Evolutionary conservation across 2,797 vertebrate species (phyloP), one percentile per base, ranked within the genome.

Genomic region (Buphagus erythrorhynchus): DNA sequence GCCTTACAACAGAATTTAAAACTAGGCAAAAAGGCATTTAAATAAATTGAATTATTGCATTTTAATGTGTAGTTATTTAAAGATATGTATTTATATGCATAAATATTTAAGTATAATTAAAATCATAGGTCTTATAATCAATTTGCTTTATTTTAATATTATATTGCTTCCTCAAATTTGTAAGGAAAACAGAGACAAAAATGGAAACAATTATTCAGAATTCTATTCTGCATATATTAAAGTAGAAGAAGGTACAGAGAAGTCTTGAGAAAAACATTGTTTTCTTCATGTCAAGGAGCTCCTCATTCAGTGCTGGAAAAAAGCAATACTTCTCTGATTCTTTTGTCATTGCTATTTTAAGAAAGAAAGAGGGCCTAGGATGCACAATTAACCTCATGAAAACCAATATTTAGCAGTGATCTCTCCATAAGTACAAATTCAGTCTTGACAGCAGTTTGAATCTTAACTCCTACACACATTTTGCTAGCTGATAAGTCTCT

Each of bases 281-380:
- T 93, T 63, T 77, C 84, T 59, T 72, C 16, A 76, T 89, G 90
- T 85, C 68, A 87, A 13, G 22, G 38, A 94, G 28, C n/a, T 83
- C 18, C 31, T 71, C 48, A 74, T 58, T 65, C 79, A 42, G 24
- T 33, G 43, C 9, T 85, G 35, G 59, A 78, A 91, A 87, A 94
- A 76, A 69, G 33, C 29, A 79, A 33, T 49, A 63, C 25, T 83
- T 63, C 28, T 75, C 63, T 45, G 21, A 73, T 85, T 89, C 62
- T 94, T 86, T 55, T 91, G 63, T 61, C 43, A 69, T n/a, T 87
- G 48, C 67, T 79, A 45, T 87, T 87, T 93, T 82, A 94, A 79
- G 83, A 90, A 88, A 79, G 38, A 66, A 91, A 74, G 54, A 86
- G 36, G 48, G 62, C 42, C 29, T 59, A 63, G 21, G 78, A 94